Evolutionary conservation across 2,113 vertebrate genomes (phyloP).

Genomic region (Tetrao urogallus): DNA sequence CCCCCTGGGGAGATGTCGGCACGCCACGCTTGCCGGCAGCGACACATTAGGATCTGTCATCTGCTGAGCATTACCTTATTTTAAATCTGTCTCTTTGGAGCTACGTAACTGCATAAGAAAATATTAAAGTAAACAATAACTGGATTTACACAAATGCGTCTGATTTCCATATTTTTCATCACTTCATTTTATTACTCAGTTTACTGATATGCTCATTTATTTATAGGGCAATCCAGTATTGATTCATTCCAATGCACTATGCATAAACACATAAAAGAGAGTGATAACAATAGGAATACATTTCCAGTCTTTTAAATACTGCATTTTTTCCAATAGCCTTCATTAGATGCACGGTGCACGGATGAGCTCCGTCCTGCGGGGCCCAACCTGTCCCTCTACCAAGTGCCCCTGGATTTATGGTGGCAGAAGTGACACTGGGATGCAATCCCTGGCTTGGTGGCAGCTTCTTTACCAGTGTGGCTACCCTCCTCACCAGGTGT

Average conservation of each 20-base stretch:
- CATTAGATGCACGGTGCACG: slow-evolving; percentile 28
- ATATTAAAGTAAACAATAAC: slow-evolving; percentile 77
- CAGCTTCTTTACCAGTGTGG: background rate
- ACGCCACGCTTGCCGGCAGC: background rate
- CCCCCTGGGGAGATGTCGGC: slow-evolving; percentile 6
- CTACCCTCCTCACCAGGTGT: accelerated
- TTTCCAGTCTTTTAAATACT: slow-evolving; percentile 73
- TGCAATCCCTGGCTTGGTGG: accelerated
- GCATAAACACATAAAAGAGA: slow-evolving; percentile 74
- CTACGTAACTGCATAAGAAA: slow-evolving; percentile 34
- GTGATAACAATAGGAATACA: slow-evolving; percentile 69
- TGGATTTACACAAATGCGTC: slow-evolving; percentile 75
- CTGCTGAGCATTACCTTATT: slow-evolving; percentile 63
- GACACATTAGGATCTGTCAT: slow-evolving; percentile 52
- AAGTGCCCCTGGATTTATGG: background rate
- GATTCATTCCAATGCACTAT: slow-evolving; percentile 75
- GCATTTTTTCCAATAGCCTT: slow-evolving; percentile 58
- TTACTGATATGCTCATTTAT: slow-evolving; percentile 78
- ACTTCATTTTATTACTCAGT: slow-evolving; percentile 76
- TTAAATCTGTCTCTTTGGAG: slow-evolving; percentile 75
- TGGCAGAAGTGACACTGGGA: background rate
- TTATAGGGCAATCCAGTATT: slow-evolving; percentile 76
- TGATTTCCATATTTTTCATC: slow-evolving; percentile 79
- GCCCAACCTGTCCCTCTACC: accelerated
- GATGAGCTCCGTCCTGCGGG: background rate